These are phyloP conservation scores for Hybognathus amarus DNA, from an alignment of 2,797 vertebrate species.

Conservation along the genomic window DNA sequence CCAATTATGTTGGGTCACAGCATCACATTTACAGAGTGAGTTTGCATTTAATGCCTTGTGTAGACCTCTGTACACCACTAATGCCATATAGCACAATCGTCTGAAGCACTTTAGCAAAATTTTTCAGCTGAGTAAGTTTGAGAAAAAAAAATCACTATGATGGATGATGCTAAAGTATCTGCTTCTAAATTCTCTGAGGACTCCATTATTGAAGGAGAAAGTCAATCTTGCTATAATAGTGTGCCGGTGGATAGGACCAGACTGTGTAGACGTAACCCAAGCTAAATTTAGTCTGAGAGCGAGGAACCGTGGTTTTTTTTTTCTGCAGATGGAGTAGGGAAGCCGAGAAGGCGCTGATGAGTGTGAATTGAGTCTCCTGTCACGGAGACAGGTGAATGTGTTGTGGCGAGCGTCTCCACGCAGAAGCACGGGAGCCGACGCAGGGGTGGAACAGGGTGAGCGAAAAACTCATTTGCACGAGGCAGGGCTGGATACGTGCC, in stretches of 20 bases:
- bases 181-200: constrained; percentile 39
- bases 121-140: not conserved
- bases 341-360: constrained; percentile 50
- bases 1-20: not conserved
- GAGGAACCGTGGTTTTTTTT: constrained; percentile 28
- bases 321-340: constrained; percentile 57
- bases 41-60: not conserved
- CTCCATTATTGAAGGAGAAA: constrained; percentile 53
- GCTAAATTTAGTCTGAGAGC: constrained; percentile 54
- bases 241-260: constrained; percentile 22
- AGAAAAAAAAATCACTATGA: constrained; percentile 5
- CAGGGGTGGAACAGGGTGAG: constrained; percentile 29
- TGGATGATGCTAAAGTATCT: constrained; percentile 23
- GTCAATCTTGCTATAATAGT: constrained; percentile 36
- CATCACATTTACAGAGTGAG: not conserved
- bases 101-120: not conserved
- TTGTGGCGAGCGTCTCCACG: constrained; percentile 25
- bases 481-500: constrained; percentile 20
- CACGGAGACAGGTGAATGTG: constrained; percentile 57
- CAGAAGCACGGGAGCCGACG: constrained; percentile 2
- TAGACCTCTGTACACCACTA: not conserved
- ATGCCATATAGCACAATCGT: not conserved
- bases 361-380: constrained; percentile 59
- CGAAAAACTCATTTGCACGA: constrained; percentile 59
- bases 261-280: constrained; percentile 40